A percentile compares a stretch with the other conserved stretches of the same genome.
Evolutionary conservation across 2,888 invertebrate genomes (phyloP).

Genomic region (Rutpela maculata): DNA sequence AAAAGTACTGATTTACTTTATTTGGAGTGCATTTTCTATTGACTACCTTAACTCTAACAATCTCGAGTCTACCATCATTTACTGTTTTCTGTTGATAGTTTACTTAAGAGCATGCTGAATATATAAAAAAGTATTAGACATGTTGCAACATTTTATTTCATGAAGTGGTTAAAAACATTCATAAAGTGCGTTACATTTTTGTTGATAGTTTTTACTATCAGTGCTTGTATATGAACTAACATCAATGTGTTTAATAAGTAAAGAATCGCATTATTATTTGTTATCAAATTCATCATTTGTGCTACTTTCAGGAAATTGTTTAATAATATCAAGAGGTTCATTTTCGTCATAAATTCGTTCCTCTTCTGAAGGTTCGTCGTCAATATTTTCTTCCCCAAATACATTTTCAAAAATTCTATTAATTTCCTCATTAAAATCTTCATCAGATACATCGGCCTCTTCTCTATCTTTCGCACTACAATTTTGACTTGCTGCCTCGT

Average conservation of each 20-base stretch:
- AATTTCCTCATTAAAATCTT: constrained; percentile 60
- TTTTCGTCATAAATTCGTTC: constrained; percentile 33
- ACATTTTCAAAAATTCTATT: constrained; percentile 64
- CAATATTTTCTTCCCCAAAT: constrained; percentile 61
- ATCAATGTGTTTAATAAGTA: not conserved
- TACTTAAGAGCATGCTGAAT: no score
- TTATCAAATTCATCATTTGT: not conserved
- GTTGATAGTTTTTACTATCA: no score
- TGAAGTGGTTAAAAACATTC: no score
- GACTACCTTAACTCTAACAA: no score
- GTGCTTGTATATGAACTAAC: not conserved
- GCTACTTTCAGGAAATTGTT: not conserved
- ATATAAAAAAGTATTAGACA: no score
- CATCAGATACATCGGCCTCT: constrained; percentile 13
- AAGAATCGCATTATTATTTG: not conserved
- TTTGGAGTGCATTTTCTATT: no score
- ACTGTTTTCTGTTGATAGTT: no score
- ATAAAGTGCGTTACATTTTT: no score
- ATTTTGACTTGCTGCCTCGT: constrained; percentile 17
- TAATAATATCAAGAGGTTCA: not conserved
- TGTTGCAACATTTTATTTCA: no score
- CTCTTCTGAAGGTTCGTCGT: constrained; percentile 13
- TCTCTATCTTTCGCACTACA: constrained; percentile 16
- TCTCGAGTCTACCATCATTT: no score
- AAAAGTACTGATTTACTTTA: no score